A percentile compares a stretch with the other conserved stretches of the same genome.
Evolutionary conservation across 2,888 invertebrate genomes (phyloP).

Genomic region (Ophion costatus): DNA sequence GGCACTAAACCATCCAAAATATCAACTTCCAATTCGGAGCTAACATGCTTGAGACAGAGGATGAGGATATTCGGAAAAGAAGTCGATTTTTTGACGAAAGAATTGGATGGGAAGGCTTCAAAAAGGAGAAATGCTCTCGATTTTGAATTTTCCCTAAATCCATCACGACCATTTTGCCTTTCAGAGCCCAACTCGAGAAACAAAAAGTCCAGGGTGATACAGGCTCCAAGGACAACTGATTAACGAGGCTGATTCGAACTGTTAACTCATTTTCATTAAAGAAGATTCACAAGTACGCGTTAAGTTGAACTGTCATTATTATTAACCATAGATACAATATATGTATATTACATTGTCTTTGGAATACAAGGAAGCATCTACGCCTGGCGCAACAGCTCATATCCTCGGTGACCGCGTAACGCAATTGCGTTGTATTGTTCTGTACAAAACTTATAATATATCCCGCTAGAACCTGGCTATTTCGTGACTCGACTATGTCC

Average conservation of each 20-base stretch:
- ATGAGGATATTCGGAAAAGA: neutral
- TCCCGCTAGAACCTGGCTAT: constrained; percentile 50
- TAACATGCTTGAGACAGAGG: neutral
- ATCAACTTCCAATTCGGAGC: neutral
- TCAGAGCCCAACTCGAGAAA: constrained; percentile 88
- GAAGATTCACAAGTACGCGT: constrained; percentile 32
- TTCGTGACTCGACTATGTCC: neutral
- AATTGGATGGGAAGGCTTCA: too few species aligned
- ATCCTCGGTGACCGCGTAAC: constrained; percentile 58
- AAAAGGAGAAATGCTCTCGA: too few species aligned
- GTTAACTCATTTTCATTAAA: constrained; percentile 50
- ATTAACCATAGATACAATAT: constrained; percentile 27
- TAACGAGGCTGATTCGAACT: constrained; percentile 15
- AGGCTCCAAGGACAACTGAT: constrained; percentile 71
- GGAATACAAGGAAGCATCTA: constrained; percentile 56
- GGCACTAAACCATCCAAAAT: too few species aligned
- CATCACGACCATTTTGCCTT: constrained; percentile 76
- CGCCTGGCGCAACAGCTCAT: constrained; percentile 58
- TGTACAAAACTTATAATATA: constrained; percentile 70
- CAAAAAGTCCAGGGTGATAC: constrained; percentile 83
- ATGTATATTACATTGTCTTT: constrained; percentile 60
- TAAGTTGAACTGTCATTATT: constrained; percentile 20
- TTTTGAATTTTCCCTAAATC: neutral
- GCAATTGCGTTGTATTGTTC: constrained; percentile 47
- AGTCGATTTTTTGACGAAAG: too few species aligned